Base-by-base conservation (phyloP, 2,113 vertebrate genomes). In the Cheirogaleus medius region DNA sequence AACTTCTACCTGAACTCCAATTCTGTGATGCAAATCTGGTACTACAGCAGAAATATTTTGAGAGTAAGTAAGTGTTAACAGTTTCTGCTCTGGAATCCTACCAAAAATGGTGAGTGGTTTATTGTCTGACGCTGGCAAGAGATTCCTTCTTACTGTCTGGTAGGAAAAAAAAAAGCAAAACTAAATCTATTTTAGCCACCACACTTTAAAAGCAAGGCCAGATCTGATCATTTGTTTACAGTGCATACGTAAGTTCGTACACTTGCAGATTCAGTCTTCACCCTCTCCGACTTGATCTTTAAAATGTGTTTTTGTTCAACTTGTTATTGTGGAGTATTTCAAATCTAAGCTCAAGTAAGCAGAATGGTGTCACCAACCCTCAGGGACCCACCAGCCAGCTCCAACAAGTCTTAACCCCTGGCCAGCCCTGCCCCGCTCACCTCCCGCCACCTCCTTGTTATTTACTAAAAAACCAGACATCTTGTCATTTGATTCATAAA, bases 191-290 rank as follows among this genome's bases (percentile, higher is more conserved):
- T 44, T 49, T 15, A 83, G 80, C 73, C 58, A 12, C 37, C 39
- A 0, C 23, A 6, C 0, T 47, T 52, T 25, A 54, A n/a, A 56
- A 82, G 60, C 25, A 15, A 74, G 56, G 8, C 47, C 87, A 21
- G 47, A 8, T 42, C 32, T 37, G 71, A 39, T 23, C n/a, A 3
- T 6, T 14, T 10, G 37, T 68, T 69, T n/a, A 21, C 0, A 14
- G 5, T 0, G 17, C 10, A 20, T 3, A 9, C 10, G 0, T 34
- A 74, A 42, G 21, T 25, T 18, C n/a, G 8, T 13, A 10, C 0
- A 0, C 21, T 12, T 14, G 21, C 18, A 52, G 68, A 47, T 73
- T 60, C 60, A 15, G 23, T 54, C 47, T 85, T 66, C 29, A 39
- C 8, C 49, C 42, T 11, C 21, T 44, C 63, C 25, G 11, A 63